A percentile compares a stretch with the other conserved stretches of the same genome.
phyloP scores from a whole-genome alignment of 2,888 invertebrate genomes.

The Patella caerulea region DNA sequence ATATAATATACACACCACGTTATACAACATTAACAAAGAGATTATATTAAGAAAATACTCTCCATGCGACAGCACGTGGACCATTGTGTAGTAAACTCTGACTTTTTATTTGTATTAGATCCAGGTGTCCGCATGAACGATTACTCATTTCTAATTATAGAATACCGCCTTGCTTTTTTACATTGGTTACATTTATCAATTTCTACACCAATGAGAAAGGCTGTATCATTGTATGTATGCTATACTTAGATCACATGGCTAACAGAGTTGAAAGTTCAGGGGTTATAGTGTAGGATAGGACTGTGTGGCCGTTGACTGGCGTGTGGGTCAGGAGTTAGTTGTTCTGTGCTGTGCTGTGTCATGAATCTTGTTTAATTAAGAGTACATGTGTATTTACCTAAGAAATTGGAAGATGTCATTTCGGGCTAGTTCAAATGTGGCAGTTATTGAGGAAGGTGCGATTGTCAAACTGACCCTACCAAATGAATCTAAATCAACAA shows the following conservation, averaged over 20 bases:
- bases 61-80: too few relatives aligned
- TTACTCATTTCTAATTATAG: not conserved
- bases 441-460: conserved; percentile 1
- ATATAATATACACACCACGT: too few relatives aligned
- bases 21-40: too few relatives aligned
- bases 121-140: not conserved
- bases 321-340: not conserved
- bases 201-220: not conserved
- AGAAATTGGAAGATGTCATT: not conserved
- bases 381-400: too few relatives aligned
- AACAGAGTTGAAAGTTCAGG: not conserved
- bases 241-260: not conserved
- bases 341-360: too few relatives aligned
- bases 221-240: not conserved
- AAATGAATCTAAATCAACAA: not conserved
- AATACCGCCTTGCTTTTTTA: not conserved
- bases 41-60: too few relatives aligned
- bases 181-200: not conserved
- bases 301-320: not conserved
- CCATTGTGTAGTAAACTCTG: too few relatives aligned
- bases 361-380: too few relatives aligned
- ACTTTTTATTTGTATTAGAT: too few relatives aligned
- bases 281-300: not conserved
- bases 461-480: conserved; percentile 1
- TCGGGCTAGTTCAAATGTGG: conserved; percentile 5